phyloP scores from a whole-genome alignment of 1,140 invertebrate genomes.

The Ectropis grisescens region DNA sequence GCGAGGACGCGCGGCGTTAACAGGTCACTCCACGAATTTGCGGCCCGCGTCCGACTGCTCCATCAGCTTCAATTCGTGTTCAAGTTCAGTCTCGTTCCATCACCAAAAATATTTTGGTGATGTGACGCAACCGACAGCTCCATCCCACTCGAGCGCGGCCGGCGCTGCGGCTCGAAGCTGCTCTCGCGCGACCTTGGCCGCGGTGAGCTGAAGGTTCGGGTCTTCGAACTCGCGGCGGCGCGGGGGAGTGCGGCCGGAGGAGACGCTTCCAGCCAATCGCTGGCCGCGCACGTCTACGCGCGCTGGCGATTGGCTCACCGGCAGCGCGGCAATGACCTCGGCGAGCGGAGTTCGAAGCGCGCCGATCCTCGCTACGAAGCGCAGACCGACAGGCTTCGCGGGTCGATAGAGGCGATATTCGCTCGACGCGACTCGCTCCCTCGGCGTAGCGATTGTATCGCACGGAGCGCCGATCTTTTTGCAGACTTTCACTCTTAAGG shows the following conservation, averaged over 20 bases:
- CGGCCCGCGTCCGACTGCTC: conserved; percentile 46
- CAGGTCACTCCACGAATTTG: conserved; percentile 61
- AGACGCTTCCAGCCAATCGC: conserved; percentile 44
- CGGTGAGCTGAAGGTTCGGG: conserved; percentile 68
- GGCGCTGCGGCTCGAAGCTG: conserved; percentile 41
- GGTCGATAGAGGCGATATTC: conserved; percentile 46
- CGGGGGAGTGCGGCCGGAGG: conserved; percentile 39
- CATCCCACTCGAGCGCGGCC: conserved; percentile 49
- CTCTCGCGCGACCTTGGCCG: conserved; percentile 68
- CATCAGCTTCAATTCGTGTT: conserved; percentile 65
- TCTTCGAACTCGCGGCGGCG: conserved; percentile 57
- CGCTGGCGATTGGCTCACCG: conserved; percentile 52
- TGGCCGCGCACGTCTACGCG: conserved; percentile 44
- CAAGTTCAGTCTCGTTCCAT: conserved; percentile 67
- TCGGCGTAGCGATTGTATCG: conserved; percentile 59
- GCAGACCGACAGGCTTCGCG: conserved; percentile 43
- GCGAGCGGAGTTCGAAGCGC: conserved; percentile 68
- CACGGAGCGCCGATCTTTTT: conserved; percentile 61
- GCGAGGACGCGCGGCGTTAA: conserved; percentile 38
- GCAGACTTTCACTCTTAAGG: conserved; percentile 72
- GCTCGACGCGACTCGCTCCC: conserved; percentile 28
- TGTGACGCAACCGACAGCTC: conserved; percentile 58
- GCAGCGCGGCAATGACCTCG: conserved; percentile 70
- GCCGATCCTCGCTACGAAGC: conserved; percentile 55
- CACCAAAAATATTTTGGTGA: conserved; percentile 68